A percentile compares a stretch with the other conserved stretches of the same genome.
These are phyloP conservation scores for Poeciliopsis paucimaculata DNA, from an alignment of 2,797 vertebrate species.

Conservation along the genomic window DNA sequence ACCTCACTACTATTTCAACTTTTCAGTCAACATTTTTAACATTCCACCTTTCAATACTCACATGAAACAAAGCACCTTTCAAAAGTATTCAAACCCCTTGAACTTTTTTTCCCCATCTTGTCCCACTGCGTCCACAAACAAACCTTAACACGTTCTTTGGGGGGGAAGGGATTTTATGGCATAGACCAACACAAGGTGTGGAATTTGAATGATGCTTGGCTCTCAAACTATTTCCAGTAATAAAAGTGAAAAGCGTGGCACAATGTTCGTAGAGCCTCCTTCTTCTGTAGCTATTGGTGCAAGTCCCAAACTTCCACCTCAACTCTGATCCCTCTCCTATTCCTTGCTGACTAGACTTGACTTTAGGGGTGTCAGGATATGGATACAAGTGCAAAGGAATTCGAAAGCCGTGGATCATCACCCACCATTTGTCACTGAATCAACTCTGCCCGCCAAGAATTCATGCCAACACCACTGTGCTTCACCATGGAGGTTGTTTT, in stretches of 20 bases:
- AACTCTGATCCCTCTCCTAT: not conserved
- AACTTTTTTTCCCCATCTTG: not conserved
- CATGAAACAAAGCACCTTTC: not conserved
- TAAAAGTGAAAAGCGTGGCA: not conserved
- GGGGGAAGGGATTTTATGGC: not conserved
- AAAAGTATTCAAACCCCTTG: not conserved
- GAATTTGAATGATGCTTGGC: not conserved
- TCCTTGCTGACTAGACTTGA: not conserved
- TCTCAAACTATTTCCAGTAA: not conserved
- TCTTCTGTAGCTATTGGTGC: not conserved
- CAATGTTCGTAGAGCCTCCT: not conserved
- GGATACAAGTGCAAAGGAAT: not conserved
- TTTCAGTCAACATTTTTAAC: not conserved
- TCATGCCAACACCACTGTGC: not conserved
- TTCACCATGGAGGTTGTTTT: not conserved
- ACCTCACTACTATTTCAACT: not conserved
- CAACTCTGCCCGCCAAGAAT: not conserved
- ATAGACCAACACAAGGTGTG: not conserved
- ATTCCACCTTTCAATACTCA: constrained; percentile 1
- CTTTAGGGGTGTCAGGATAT: not conserved
- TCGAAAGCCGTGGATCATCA: not conserved
- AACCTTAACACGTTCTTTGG: not conserved
- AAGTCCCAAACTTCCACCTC: not conserved
- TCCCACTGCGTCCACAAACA: not conserved
- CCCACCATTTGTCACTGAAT: not conserved